phyloP scores from a whole-genome alignment of 2,888 invertebrate genomes.

The Bombylius discolor region DNA sequence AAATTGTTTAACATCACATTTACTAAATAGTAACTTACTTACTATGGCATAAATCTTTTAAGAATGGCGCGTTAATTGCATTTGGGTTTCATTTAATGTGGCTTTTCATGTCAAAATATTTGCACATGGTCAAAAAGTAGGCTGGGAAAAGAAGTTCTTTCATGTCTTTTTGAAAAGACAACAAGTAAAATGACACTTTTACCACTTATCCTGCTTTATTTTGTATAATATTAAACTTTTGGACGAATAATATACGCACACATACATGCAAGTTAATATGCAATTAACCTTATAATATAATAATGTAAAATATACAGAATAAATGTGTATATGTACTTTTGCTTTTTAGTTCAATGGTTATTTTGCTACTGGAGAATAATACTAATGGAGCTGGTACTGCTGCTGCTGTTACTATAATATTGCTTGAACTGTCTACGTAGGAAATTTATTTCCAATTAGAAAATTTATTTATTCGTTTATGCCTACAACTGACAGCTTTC shows the following conservation, averaged over 20 bases:
- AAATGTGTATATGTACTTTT: too few relatives aligned
- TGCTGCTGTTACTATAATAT: constrained; percentile 2
- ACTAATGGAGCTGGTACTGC: too few relatives aligned
- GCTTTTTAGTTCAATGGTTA: too few relatives aligned
- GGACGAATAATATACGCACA: too few relatives aligned
- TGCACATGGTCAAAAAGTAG: constrained; percentile 4
- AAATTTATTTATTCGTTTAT: constrained; percentile 13
- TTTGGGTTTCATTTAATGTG: constrained; percentile 11
- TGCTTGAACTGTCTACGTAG: constrained; percentile 10
- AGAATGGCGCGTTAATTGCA: constrained; percentile 13
- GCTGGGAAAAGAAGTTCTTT: constrained; percentile 6
- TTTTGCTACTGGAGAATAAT: too few relatives aligned
- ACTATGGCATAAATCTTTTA: constrained; percentile 12
- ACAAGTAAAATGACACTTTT: not conserved
- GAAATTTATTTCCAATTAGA: constrained; percentile 15
- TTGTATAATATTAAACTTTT: too few relatives aligned
- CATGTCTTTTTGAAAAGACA: not conserved
- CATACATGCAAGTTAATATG: too few relatives aligned
- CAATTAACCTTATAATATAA: too few relatives aligned
- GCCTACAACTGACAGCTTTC: constrained; percentile 10
- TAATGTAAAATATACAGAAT: too few relatives aligned
- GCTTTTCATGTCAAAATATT: constrained; percentile 12
- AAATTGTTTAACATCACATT: constrained; percentile 3
- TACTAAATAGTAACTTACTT: too few relatives aligned
- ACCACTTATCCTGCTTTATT: not conserved